Evolutionary conservation across 2,888 invertebrate species (phyloP).

Genomic region (Anarsia innoxiella): DNA sequence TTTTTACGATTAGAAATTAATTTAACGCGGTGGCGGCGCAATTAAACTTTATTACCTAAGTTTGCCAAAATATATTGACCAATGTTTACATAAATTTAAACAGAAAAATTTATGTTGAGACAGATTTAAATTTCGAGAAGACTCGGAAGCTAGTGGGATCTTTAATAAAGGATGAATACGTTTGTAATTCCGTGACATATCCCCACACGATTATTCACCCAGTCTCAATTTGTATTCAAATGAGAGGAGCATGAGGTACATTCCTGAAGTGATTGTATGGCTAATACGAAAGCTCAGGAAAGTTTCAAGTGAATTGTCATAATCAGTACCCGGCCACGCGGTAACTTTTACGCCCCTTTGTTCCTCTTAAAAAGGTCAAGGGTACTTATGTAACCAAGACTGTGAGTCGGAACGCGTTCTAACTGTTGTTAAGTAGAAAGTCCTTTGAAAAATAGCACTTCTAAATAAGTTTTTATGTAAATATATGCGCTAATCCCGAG

Average conservation of each 20-base stretch:
- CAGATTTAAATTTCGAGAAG: too few species aligned
- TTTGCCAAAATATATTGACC: too few species aligned
- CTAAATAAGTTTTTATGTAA: constrained; percentile 15
- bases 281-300: constrained; percentile 21
- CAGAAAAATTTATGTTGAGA: too few species aligned
- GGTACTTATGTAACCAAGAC: constrained; percentile 11
- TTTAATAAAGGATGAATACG: constrained; percentile 1
- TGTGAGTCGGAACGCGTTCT: constrained; percentile 9
- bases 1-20: too few species aligned
- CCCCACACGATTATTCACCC: background rate
- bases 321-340: constrained; percentile 21
- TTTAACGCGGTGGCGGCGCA: too few species aligned
- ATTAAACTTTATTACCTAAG: too few species aligned
- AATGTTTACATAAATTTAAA: too few species aligned
- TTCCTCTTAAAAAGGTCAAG: constrained; percentile 19
- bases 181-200: constrained; percentile 2
- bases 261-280: constrained; percentile 20
- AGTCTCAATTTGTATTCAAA: constrained; percentile 13
- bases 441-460: constrained; percentile 15
- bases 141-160: background rate
- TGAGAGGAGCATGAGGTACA: constrained; percentile 14
- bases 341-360: constrained; percentile 17
- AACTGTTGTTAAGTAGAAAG: constrained; percentile 13
- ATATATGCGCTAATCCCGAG: constrained; percentile 8
- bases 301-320: constrained; percentile 21